Base-by-base conservation (phyloP, 2,797 vertebrate genomes). In the Rhyacichthys aspro region DNA sequence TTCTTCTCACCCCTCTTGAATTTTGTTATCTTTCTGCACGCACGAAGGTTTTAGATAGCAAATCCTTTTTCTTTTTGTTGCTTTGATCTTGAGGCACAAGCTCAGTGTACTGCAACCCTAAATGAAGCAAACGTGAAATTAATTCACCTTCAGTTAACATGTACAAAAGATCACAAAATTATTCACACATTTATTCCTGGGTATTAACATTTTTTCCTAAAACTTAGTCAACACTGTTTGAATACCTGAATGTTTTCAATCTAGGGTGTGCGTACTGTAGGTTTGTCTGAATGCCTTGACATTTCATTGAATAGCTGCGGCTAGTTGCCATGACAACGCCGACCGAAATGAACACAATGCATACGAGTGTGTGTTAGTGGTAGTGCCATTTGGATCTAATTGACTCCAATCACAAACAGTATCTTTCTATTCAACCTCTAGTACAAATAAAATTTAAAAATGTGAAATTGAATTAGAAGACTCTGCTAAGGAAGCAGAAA, bases 321-420 rank as follows among this genome's bases (percentile, higher is more conserved):
- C 65, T 66, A 72, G 88, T 90, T 89, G 79, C 83, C 81, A 86
- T 89, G 84, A 79, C 89, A 71, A 88, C 86, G 2, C 55, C 32
- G 69, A 74, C 75, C 75, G 67, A 84, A 79, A 70, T 49, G 65
- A 80, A 78, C 64, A 82, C 82, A 85, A 82, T 70, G 70, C 62
- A 49, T 7, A n/a, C n/a, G n/a, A n/a, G 45, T 52, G 28, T 39
- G 28, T 8, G 61, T 43, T 43, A 47, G 72, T 56, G 9, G 67
- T 57, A 53, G 11, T 42, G 74, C 47, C 14, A 5, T 58, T 82
- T 41, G 63, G 50, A 58, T 69, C 47, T 73, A 70, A 84, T 69
- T 79, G 77, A 68, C 57, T 55, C 50, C 50, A 54, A 70, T 43
- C 56, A 69, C 79, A 67, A 76, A 58, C 47, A 33, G 73, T 12